These are phyloP conservation scores for Rhopalosiphum maidis DNA, from an alignment of 1,140 invertebrate species.

Conservation along the genomic window DNA sequence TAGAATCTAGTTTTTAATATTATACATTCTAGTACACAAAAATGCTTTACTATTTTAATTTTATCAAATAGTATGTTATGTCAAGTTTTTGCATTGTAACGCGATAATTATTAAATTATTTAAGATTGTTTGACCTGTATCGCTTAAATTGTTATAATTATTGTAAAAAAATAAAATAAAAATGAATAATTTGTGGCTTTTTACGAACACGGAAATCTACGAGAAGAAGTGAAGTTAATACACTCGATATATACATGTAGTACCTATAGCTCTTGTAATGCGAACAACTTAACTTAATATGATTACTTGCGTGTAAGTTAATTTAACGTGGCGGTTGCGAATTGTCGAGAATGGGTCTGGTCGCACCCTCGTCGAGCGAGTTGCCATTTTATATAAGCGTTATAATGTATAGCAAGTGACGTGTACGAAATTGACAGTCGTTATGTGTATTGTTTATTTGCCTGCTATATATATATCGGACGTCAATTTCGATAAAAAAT, in stretches of 20 bases:
- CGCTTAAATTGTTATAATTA: neutral
- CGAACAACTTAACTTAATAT: conserved; percentile 33
- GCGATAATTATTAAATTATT: neutral
- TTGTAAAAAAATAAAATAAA: neutral
- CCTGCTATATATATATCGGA: neutral
- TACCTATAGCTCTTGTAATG: neutral
- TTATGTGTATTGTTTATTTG: neutral
- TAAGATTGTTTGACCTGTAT: neutral
- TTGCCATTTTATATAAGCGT: neutral
- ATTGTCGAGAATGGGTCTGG: neutral
- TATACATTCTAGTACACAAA: too few relatives aligned
- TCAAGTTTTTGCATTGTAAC: neutral
- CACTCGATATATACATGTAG: neutral
- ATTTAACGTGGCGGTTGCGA: neutral
- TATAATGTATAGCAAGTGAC: neutral
- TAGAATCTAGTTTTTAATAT: too few relatives aligned
- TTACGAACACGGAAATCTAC: neutral
- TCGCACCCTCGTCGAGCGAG: neutral
- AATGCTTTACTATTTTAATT: neutral
- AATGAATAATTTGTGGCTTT: neutral
- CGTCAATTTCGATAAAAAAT: neutral
- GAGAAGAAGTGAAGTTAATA: neutral
- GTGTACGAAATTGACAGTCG: neutral
- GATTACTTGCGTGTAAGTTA: conserved; percentile 24
- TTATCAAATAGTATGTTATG: neutral